Evolutionary conservation across 2,113 vertebrate species (phyloP).

Genomic region (Psephotus haematonotus): DNA sequence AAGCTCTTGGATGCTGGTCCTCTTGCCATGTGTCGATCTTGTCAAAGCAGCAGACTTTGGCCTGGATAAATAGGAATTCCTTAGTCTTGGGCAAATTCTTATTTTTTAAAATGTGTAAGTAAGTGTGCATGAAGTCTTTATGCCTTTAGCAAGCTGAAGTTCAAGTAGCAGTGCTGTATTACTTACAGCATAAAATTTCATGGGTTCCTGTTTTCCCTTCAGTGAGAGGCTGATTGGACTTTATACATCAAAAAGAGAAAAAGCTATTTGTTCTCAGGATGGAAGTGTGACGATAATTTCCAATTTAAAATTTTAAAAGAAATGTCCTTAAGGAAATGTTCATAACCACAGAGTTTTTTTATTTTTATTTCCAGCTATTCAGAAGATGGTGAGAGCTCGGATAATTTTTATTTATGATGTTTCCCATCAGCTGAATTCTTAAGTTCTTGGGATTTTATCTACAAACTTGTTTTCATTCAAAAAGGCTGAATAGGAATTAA

Average conservation of each 20-base stretch:
- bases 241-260: not conserved
- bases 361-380: not conserved
- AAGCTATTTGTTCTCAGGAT: not conserved
- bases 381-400: not conserved
- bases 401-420: not conserved
- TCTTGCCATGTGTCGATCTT: not conserved
- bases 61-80: not conserved
- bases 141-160: not conserved
- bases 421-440: not conserved
- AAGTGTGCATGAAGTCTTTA: not conserved
- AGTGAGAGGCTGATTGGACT: not conserved
- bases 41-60: not conserved
- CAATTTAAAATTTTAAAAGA: not conserved
- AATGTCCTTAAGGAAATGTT: not conserved
- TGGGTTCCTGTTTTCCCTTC: not conserved
- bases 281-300: not conserved
- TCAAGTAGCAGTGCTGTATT: not conserved
- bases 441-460: not conserved
- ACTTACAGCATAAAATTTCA: not conserved
- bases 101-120: not conserved
- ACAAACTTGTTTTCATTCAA: not conserved
- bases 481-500: not conserved
- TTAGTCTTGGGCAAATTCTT: not conserved
- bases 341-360: not conserved
- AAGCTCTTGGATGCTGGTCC: not conserved